Evolutionary conservation across 2,888 invertebrate species (phyloP), one percentile per base, ranked within the genome.

Genomic region (Drosophila rellima): DNA sequence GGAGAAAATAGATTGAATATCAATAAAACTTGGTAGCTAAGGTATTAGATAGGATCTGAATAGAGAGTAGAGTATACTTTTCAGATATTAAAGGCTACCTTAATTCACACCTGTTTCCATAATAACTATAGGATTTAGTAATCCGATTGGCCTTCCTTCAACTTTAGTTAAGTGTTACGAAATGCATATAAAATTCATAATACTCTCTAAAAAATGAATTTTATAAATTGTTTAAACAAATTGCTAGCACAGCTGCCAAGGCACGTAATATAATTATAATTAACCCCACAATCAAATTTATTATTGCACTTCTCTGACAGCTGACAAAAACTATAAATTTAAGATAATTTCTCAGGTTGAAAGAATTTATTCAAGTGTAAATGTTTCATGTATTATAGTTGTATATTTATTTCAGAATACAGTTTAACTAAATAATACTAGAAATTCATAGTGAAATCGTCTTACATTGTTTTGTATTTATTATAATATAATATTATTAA

Each of bases 371-470:
- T 77, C 50, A 33, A 40, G 26, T 18, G 33, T 42, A 55, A n/a
- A 20, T 31, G 15, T 33, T 18, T 42, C 0, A 26, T 35, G 1
- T 15, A 26, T 26, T 42, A 56, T 56, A 45, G 23, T 44, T 45
- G 33, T 35, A 33, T 33, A 23, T 23, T 33, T 47, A 51, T 52
- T 63, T 42, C 59, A 55, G 73, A 55, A 42, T 54, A 45, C 55
- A 54, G 64, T 57, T 60, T 52, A 57, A 39, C 18, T 67, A 60
- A 65, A 60, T 80, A 84, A 87, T 84, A 81, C 74, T 59, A 81
- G 39, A 80, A 83, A 70, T 78, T 78, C 62, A 63, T 63, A 56
- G 47, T 59, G 20, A 52, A 48, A 71, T 61, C 17, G 26, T 23
- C 37, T 20, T n/a, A 40, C 3, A 57, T 23, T 31, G 45, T 79